These are phyloP conservation scores for Spisula subtruncata DNA, from an alignment of 2,888 invertebrate genomes.

Conservation along the genomic window DNA sequence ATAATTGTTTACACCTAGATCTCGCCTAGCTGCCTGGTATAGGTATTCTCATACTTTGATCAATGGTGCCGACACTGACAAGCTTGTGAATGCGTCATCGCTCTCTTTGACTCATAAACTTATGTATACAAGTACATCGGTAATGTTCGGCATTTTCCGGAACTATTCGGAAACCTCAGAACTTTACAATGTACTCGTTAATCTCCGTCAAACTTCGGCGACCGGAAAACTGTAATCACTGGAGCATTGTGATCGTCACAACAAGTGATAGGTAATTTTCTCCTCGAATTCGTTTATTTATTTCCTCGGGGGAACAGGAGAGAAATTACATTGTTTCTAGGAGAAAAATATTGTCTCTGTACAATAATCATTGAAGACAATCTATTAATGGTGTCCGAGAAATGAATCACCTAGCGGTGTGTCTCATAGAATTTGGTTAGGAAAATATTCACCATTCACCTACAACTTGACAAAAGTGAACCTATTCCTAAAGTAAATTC, in stretches of 20 bases:
- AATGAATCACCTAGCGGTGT: slow-evolving; percentile 5
- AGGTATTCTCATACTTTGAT: neutral
- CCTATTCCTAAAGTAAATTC: too few species aligned
- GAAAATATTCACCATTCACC: neutral
- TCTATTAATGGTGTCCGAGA: neutral
- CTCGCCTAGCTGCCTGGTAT: neutral
- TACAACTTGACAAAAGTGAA: neutral
- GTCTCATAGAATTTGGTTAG: neutral
- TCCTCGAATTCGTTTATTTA: neutral
- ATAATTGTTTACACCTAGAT: neutral
- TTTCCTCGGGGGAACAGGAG: neutral
- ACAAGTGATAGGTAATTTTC: neutral
- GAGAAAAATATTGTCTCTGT: slow-evolving; percentile 11
- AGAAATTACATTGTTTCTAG: neutral
- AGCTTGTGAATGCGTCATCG: neutral
- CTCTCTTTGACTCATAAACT: neutral
- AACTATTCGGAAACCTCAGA: neutral
- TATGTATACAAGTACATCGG: neutral
- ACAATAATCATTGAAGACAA: neutral
- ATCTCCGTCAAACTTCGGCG: slow-evolving; percentile 3
- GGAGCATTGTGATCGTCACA: neutral
- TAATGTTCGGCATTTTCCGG: neutral
- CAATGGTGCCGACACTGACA: neutral
- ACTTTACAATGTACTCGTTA: neutral
- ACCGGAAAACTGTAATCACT: neutral